Base-by-base conservation (phyloP, 2,888 invertebrate species). In the Sphaerophoria taeniata region DNA sequence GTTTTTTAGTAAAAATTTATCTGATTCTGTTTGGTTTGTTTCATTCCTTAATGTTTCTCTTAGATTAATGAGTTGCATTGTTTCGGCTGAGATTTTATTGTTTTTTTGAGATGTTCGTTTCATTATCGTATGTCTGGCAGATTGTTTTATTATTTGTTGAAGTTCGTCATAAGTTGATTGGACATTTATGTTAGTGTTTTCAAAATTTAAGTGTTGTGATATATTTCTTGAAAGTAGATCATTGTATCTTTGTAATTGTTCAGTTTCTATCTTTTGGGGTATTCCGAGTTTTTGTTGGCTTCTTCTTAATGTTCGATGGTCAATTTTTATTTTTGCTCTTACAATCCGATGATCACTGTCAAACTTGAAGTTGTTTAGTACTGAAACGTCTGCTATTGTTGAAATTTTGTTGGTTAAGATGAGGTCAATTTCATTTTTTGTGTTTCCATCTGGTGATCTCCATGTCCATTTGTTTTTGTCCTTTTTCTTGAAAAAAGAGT, bases 391-490 rank as follows among this genome's bases (percentile, higher is more conserved):
- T 12, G 4, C 11, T 1, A 34, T 6, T 56, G 56, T 14, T n/a
- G 33, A 11, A 0, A 56, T 9, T 39, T 56, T 34, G 11, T 56
- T 56, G 0, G 56, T 56, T 14, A 56, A 7, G 2, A 4, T 7
- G 7, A 56, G 14, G 34, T 56, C 56, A 56, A n/a, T n/a, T 56
- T 56, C 14, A 9, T 56, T 56, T 34, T 34, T 36, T 34, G 34
- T 56, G 24, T 24, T 53, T 53, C 56, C 9, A 34, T 55, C 55
- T 6, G 45, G 58, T 11, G 58, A 39, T 16, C 7, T 3, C 58
- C 58, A 39, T 16, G 58, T 58, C 58, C 56, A 58, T 58, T 58
- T 36, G 5, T 11, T 14, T 56, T 56, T 14, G 11, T 56, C 34
- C 7, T 56, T 34, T 36, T 56, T 56, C 9, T 56, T 56, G 4